Conservation (phyloP, 1,140 invertebrate species). For the Xylocopa sonorina region DNA sequence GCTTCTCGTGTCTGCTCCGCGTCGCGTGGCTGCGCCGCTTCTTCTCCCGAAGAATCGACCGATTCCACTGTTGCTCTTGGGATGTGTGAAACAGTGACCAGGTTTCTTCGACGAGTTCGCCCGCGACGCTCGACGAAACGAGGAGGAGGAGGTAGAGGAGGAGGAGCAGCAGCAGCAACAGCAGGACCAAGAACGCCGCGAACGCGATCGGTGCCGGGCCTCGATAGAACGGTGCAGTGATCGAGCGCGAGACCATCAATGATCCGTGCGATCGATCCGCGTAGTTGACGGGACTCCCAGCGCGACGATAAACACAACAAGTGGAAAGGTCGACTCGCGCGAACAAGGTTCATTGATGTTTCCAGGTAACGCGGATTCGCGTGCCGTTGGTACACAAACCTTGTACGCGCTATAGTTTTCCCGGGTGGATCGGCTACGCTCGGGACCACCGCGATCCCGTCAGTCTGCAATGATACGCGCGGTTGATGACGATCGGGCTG, state of each 20-base stretch:
- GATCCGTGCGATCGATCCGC: neutral
- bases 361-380: slow-evolving; percentile 15
- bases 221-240: no score
- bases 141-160: no score
- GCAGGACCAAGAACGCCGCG: no score
- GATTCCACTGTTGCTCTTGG: no score
- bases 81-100: neutral
- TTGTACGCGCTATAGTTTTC: neutral
- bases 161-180: no score
- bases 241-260: no score
- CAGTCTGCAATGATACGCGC: slow-evolving; percentile 32
- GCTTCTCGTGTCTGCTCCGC: neutral
- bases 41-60: no score
- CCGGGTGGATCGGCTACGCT: neutral
- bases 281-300: neutral
- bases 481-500: slow-evolving; percentile 18
- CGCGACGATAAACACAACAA: slow-evolving; percentile 24
- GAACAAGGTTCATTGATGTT: slow-evolving; percentile 36
- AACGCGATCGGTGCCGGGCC: no score
- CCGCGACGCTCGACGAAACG: no score
- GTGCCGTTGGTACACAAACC: neutral
- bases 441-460: neutral
- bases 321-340: neutral
- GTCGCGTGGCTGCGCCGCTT: slow-evolving; percentile 23
- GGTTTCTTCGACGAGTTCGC: slow-evolving; percentile 7